phyloP scores from a whole-genome alignment of 2,113 vertebrate genomes.

The Orientallactaga bullata region DNA sequence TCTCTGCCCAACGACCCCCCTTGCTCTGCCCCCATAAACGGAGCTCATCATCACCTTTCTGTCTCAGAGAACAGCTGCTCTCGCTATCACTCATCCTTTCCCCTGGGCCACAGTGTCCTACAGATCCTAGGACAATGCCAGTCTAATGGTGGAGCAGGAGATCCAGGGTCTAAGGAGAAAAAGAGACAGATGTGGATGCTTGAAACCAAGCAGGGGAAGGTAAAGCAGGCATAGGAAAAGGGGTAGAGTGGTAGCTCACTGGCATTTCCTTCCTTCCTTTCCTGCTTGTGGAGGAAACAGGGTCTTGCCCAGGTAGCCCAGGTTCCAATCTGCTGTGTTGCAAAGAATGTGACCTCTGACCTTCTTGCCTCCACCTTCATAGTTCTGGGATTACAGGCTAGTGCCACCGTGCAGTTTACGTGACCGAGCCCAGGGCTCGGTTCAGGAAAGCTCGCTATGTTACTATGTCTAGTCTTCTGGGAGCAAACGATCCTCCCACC shows the following conservation, averaged over 20 bases:
- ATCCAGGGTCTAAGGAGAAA: neutral
- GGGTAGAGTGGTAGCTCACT: neutral
- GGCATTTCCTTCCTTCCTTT: neutral
- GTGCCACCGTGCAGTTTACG: no score
- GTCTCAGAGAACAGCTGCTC: neutral
- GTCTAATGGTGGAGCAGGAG: neutral
- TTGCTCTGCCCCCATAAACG: neutral
- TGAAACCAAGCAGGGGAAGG: neutral
- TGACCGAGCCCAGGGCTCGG: no score
- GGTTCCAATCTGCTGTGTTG: no score
- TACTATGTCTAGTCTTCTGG: no score
- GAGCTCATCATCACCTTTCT: neutral
- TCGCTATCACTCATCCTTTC: neutral
- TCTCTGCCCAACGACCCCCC: neutral
- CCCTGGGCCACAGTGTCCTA: neutral
- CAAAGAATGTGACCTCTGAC: no score
- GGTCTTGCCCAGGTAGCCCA: no score
- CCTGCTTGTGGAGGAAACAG: neutral
- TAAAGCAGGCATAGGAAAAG: neutral
- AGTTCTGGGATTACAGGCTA: no score
- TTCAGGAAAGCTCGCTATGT: no score
- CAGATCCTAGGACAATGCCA: neutral
- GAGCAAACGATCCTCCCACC: no score
- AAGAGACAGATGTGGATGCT: neutral
- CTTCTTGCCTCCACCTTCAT: no score